Evolutionary conservation across 2,113 vertebrate genomes (phyloP).

Genomic region (Pedionomus torquatus): DNA sequence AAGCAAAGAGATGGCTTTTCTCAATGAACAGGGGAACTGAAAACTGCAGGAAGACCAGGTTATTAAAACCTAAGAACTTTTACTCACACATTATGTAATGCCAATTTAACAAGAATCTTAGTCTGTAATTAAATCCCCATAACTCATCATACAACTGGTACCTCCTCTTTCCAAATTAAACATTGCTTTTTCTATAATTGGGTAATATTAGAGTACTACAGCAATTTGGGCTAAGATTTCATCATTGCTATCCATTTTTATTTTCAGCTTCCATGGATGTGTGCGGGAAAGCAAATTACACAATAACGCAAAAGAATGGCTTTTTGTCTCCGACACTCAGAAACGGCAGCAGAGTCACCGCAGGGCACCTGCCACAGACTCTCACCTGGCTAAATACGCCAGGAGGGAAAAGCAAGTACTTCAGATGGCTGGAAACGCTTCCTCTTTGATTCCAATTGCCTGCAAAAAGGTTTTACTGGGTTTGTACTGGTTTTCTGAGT

Average conservation of each 20-base stretch:
- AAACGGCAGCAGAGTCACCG: neutral
- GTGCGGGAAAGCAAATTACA: neutral
- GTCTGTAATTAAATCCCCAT: constrained; percentile 15
- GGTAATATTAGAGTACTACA: neutral
- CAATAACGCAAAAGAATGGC: neutral
- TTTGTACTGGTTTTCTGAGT: neutral
- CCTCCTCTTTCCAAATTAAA: constrained; percentile 36
- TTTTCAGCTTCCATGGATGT: neutral
- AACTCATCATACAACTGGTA: neutral
- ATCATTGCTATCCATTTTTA: neutral
- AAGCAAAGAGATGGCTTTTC: constrained; percentile 7
- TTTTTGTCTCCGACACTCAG: neutral
- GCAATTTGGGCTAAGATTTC: neutral
- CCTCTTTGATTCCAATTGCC: neutral
- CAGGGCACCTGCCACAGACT: neutral
- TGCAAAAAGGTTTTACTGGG: neutral
- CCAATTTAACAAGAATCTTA: neutral
- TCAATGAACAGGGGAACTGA: neutral
- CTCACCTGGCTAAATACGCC: neutral
- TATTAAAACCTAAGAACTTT: constrained; percentile 2
- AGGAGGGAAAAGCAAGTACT: neutral
- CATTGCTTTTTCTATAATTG: neutral
- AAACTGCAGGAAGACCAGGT: neutral
- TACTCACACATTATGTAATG: neutral
- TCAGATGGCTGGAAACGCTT: neutral